phyloP scores from a whole-genome alignment of 2,113 vertebrate species.

The Rhynchopsitta pachyrhyncha region DNA sequence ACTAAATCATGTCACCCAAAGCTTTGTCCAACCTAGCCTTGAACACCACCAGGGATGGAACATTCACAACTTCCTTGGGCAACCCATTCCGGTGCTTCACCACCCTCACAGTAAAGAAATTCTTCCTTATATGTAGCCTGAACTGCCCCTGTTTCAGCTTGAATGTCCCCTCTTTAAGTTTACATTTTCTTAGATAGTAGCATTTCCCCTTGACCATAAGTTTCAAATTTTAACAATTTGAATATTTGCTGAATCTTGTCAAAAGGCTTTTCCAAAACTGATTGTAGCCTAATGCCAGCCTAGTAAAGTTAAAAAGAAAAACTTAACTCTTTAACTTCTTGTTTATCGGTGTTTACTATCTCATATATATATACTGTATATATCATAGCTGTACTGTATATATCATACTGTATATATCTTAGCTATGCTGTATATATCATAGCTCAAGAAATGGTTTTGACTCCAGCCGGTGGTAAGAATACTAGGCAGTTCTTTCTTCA shows the following conservation, averaged over 20 bases:
- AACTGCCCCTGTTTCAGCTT: neutral
- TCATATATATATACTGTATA: neutral
- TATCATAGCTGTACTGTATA: neutral
- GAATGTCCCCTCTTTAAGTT: neutral
- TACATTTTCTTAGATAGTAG: neutral
- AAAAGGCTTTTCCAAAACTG: neutral
- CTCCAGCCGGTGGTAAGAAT: neutral
- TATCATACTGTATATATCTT: neutral
- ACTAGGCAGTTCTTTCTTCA: neutral
- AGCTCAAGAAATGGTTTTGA: neutral
- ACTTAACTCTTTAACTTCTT: neutral
- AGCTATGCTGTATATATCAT: neutral
- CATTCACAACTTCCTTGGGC: neutral
- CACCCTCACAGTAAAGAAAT: neutral
- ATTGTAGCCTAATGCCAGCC: neutral
- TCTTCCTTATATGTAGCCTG: neutral
- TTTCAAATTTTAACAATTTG: neutral
- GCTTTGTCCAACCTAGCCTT: neutral
- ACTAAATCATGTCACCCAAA: neutral
- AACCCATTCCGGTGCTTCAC: neutral
- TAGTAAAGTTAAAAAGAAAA: neutral
- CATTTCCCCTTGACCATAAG: neutral
- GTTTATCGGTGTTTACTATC: neutral
- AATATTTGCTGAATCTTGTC: neutral
- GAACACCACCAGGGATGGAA: neutral